Base-by-base conservation (phyloP, 1,140 invertebrate genomes). In the Caenorhabditis brenneri region DNA sequence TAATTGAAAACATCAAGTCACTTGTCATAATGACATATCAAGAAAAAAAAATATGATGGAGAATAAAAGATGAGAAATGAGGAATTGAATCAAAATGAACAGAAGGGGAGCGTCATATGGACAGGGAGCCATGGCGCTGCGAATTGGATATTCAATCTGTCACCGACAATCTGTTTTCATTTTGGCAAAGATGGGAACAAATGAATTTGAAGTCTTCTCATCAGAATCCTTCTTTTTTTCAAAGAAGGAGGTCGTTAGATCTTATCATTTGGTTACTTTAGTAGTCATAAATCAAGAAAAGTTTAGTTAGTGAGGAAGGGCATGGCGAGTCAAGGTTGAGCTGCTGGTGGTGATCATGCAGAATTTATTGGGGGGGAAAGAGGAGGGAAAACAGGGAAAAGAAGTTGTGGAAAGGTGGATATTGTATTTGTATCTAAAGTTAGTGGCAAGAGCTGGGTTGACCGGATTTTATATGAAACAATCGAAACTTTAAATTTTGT, bases 61-160 rank as follows among this genome's bases (percentile, higher is more conserved):
- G 7, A 31, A 10, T 22, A 55, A 24, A 42, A 42, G 22, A 74
- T 24, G n/a, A 5, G n/a, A 42, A 42, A 27, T 36, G n/a, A 1
- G 24, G 24, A 31, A 74, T 33, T 29, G 24, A 15, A 42, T 15
- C 15, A n/a, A 42, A 55, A 46, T 42, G 65, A 74, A 74, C 65
- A 74, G 65, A 74, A 74, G 65, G 39, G 12, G 39, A n/a, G 65
- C 65, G 65, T 74, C 65, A 74, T 74, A 74, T 74, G 65, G 65
- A 74, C 3, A 27, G 53, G 15, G 15, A 27, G 65, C 46, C 65
- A 74, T 74, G 65, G 65, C 65, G 65, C 65, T n/a, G n/a, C 65
- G 65, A 74, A 74, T 74, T 39, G 36, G n/a, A n/a, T n/a, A 74
- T 74, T 46, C 65, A 74, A 74, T 16, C 65, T 74, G 65, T 74